Percentiles rank a stretch among this genome's conserved stretches.
Evolutionary conservation across 2,888 invertebrate species (phyloP).

Genomic region (Pyrrhosoma nymphula): DNA sequence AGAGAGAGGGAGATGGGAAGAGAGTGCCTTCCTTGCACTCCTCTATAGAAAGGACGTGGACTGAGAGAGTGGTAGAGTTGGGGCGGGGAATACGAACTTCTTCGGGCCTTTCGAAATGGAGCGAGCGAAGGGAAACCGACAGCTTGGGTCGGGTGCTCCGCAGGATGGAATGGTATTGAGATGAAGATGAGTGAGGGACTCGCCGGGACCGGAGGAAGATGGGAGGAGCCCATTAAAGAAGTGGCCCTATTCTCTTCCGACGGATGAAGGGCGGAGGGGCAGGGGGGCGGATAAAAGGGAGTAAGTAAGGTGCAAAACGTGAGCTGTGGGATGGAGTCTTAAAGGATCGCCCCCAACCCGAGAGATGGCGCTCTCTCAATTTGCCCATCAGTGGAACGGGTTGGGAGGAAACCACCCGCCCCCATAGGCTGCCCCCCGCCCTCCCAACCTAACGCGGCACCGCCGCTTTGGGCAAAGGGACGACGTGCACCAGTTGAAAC

Average conservation of each 20-base stretch:
- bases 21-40: background rate
- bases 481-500: background rate
- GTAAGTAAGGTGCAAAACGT: slow-evolving; percentile 13
- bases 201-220: background rate
- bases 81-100: background rate
- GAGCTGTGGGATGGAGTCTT: background rate
- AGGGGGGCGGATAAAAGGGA: background rate
- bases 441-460: background rate
- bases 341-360: background rate
- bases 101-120: background rate
- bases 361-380: background rate
- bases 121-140: background rate
- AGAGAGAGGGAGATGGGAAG: background rate
- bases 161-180: background rate
- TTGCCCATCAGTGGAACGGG: background rate
- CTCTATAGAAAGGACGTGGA: background rate
- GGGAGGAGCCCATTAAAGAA: background rate
- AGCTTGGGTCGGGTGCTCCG: background rate
- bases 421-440: background rate
- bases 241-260: too few relatives aligned
- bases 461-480: background rate
- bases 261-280: too few relatives aligned
- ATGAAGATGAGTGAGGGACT: background rate
- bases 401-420: background rate
- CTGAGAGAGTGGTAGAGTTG: background rate